Evolutionary conservation across 1,140 invertebrate genomes (phyloP).

Genomic region (Drosophila funebris): DNA sequence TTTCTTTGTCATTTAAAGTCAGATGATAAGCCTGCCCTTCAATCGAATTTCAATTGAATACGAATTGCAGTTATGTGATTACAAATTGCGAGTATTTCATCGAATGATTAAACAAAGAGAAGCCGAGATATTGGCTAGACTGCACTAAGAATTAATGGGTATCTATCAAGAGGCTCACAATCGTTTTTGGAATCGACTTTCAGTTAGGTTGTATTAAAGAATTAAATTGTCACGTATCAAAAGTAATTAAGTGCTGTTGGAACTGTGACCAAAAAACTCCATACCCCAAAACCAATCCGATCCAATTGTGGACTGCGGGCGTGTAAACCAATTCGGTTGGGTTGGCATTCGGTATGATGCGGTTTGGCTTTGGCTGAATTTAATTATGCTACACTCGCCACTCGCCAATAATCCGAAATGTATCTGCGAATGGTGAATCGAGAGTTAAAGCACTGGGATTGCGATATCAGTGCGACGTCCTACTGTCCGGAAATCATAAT

Average conservation of each 20-base stretch:
- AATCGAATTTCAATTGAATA: neutral
- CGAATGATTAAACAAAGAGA: neutral
- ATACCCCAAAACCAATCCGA: slow-evolving; percentile 4
- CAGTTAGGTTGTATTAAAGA: slow-evolving; percentile 32
- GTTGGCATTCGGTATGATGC: slow-evolving; percentile 17
- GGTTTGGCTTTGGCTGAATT: slow-evolving; percentile 56
- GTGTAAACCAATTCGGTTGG: slow-evolving; percentile 40
- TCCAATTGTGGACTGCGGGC: neutral
- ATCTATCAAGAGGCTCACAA: neutral
- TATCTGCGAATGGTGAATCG: slow-evolving; percentile 3
- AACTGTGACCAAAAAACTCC: slow-evolving; percentile 21
- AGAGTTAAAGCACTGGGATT: slow-evolving; percentile 17
- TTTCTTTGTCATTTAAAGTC: no score
- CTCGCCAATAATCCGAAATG: slow-evolving; percentile 24
- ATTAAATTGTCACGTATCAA: slow-evolving; percentile 65
- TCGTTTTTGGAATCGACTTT: slow-evolving; percentile 40
- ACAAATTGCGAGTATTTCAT: neutral
- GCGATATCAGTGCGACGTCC: slow-evolving; percentile 14
- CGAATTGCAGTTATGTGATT: neutral
- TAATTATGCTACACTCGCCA: slow-evolving; percentile 45
- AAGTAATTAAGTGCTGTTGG: slow-evolving; percentile 57
- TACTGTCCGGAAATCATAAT: slow-evolving; percentile 22
- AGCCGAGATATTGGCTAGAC: neutral
- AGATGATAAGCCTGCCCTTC: no score
- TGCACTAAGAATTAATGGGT: slow-evolving; percentile 15